Evolutionary conservation across 2,797 vertebrate species (phyloP).

Genomic region (Prionace glauca): DNA sequence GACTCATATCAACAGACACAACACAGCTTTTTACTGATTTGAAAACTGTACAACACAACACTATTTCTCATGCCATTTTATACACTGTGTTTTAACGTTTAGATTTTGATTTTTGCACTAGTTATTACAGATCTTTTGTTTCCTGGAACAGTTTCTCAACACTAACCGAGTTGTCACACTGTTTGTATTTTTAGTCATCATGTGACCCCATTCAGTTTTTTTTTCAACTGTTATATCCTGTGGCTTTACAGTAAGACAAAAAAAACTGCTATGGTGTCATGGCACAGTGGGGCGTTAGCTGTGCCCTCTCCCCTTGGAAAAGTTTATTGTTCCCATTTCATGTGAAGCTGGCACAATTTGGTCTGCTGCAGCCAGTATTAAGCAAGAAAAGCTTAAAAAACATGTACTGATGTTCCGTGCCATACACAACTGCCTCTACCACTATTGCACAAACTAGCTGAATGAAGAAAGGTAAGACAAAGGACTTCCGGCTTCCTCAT

Average conservation of each 20-base stretch:
- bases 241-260: constrained; percentile 67
- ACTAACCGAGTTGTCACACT: constrained; percentile 66
- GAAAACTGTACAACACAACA: constrained; percentile 72
- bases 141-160: constrained; percentile 61
- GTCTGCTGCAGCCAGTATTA: constrained; percentile 59
- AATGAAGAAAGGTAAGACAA: constrained; percentile 47
- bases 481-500: constrained; percentile 46
- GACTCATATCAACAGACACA: constrained; percentile 63
- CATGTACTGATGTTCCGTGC: constrained; percentile 40
- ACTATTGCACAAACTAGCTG: constrained; percentile 51
- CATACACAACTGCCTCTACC: constrained; percentile 45
- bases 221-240: constrained; percentile 60
- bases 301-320: constrained; percentile 49
- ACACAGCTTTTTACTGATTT: constrained; percentile 82
- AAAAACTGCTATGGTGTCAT: constrained; percentile 62
- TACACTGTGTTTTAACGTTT: constrained; percentile 97
- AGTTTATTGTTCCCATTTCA: constrained; percentile 47
- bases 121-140: constrained; percentile 80
- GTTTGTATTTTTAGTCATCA: constrained; percentile 67
- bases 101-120: constrained; percentile 82
- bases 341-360: constrained; percentile 50
- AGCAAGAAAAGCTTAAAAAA: constrained; percentile 49
- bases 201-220: constrained; percentile 62
- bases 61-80: constrained; percentile 97
- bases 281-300: constrained; percentile 56